Conservation (phyloP, 2,113 vertebrate genomes). For the Trichomycterus rosablanca region DNA sequence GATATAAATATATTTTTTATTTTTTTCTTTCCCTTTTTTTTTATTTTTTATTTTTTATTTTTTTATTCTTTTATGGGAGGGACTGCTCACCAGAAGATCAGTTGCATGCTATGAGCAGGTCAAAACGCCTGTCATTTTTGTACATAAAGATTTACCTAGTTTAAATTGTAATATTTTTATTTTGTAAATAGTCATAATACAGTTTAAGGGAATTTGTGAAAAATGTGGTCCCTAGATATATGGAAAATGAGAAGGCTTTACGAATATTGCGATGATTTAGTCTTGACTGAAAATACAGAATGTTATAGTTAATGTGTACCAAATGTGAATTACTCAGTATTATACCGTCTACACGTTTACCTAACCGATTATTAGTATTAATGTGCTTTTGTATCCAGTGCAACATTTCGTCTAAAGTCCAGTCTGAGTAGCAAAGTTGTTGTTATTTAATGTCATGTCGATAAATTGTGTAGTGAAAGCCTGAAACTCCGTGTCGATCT, state of each 20-base stretch:
- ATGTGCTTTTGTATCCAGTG: constrained; percentile 99
- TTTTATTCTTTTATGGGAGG: constrained; percentile 50
- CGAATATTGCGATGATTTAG: constrained; percentile 89
- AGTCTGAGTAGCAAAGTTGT: constrained; percentile 99
- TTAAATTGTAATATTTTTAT: constrained; percentile 92
- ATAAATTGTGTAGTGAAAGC: constrained; percentile 99
- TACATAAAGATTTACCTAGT: constrained; percentile 94
- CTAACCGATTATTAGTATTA: constrained; percentile 99
- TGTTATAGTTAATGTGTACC: constrained; percentile 99
- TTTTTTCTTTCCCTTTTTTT: constrained; percentile 21
- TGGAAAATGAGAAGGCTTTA: constrained; percentile 75
- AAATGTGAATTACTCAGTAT: constrained; percentile 99
- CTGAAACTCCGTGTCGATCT: constrained; percentile 98
- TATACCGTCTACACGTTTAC: constrained; percentile 98
- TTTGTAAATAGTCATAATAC: constrained; percentile 97
- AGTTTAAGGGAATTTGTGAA: constrained; percentile 84
- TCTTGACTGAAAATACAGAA: constrained; percentile 90
- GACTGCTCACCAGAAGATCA: constrained; percentile 75
- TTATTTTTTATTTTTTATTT: constrained; percentile 1
- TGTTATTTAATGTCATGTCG: constrained; percentile 99
- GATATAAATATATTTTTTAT: constrained; percentile 27
- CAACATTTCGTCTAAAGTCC: constrained; percentile 98
- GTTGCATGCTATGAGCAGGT: constrained; percentile 80
- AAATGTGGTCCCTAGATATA: constrained; percentile 94
- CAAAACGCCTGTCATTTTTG: constrained; percentile 73